phyloP scores from a whole-genome alignment of 2,113 vertebrate genomes.

The Chionomys nivalis region DNA sequence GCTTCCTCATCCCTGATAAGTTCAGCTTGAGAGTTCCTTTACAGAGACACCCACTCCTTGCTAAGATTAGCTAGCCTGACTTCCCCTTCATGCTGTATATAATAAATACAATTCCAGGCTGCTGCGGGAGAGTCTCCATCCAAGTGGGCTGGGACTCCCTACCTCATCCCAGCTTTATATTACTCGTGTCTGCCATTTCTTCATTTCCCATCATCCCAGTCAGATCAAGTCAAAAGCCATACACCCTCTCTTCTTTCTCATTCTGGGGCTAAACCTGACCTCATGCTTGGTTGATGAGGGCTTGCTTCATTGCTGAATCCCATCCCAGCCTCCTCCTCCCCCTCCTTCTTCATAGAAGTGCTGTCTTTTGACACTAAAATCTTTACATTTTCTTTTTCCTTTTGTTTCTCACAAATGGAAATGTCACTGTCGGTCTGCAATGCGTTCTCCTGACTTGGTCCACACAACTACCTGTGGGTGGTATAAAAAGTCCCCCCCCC shows the following conservation, averaged over 20 bases:
- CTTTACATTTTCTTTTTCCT: not conserved
- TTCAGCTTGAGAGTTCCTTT: not conserved
- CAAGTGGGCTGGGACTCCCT: not conserved
- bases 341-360: not conserved
- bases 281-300: too few species aligned
- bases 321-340: not conserved
- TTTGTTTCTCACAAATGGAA: not conserved
- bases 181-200: not conserved
- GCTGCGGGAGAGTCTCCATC: not conserved
- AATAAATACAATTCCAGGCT: not conserved
- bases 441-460: not conserved
- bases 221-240: not conserved
- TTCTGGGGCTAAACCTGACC: not conserved
- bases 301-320: not conserved
- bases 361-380: not conserved
- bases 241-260: not conserved
- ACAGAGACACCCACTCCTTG: not conserved
- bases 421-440: too few species aligned
- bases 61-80: not conserved
- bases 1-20: not conserved
- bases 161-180: not conserved
- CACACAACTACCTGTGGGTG: fast-evolving
- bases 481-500: fast-evolving
- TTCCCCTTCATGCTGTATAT: not conserved
- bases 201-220: not conserved